Evolutionary conservation across 2,888 invertebrate genomes (phyloP).

Genomic region (Drosophila cyrtoloma): DNA sequence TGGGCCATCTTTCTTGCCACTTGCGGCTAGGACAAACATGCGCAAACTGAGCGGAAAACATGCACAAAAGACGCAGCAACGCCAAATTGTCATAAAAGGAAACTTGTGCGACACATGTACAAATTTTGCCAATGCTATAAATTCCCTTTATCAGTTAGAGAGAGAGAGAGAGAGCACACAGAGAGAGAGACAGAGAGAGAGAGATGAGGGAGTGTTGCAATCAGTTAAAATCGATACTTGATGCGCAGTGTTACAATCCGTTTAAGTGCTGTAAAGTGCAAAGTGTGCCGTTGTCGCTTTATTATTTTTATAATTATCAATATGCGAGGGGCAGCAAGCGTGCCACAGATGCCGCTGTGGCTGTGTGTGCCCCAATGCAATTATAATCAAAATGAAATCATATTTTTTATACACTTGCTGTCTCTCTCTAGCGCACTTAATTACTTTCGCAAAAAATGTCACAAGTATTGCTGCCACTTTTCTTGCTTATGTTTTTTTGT

Average conservation of each 20-base stretch:
- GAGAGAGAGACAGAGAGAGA: background rate
- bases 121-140: slow-evolving; percentile 29
- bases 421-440: slow-evolving; percentile 45
- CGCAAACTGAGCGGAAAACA: slow-evolving; percentile 18
- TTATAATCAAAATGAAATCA: slow-evolving; percentile 47
- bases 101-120: slow-evolving; percentile 39
- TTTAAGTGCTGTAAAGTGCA: slow-evolving; percentile 9
- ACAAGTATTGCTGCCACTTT: slow-evolving; percentile 43
- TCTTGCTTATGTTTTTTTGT: background rate
- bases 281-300: background rate
- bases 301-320: background rate
- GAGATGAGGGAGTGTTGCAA: too few relatives aligned
- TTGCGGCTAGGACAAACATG: slow-evolving; percentile 17
- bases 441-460: slow-evolving; percentile 54
- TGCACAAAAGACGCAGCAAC: slow-evolving; percentile 6
- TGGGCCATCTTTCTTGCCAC: background rate
- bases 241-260: slow-evolving; percentile 4
- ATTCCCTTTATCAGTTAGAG: background rate
- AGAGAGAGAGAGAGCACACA: too few relatives aligned
- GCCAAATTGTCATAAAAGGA: slow-evolving; percentile 24
- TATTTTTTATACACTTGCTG: slow-evolving; percentile 10
- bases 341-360: background rate
- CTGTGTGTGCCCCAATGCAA: slow-evolving; percentile 21
- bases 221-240: background rate
- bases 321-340: background rate